Percentiles rank a stretch among this genome's conserved stretches.
Evolutionary conservation across 2,797 vertebrate species (phyloP).

Genomic region (Argya squamiceps): DNA sequence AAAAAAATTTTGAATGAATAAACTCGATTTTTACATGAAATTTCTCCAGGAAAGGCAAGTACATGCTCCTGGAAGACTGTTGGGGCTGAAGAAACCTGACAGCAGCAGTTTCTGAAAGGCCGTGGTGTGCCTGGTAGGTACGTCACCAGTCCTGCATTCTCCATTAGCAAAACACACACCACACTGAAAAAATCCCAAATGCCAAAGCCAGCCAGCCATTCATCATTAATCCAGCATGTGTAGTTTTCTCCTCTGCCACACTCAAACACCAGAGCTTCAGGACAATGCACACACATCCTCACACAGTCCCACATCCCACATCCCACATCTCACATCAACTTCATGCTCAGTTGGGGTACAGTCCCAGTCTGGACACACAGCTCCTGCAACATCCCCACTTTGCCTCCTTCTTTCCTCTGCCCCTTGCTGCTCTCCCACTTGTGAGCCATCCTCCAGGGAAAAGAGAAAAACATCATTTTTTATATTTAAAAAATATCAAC

Average conservation of each 20-base stretch:
- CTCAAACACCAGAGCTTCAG: not conserved
- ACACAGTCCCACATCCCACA: not conserved
- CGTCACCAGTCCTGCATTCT: not conserved
- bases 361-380: not conserved
- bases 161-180: not conserved
- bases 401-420: not conserved
- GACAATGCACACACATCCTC: rapidly evolving
- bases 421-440: not conserved
- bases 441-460: not conserved
- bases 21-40: not conserved
- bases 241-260: not conserved
- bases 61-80: too few relatives aligned
- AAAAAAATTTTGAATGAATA: not conserved
- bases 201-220: not conserved
- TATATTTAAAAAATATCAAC: not conserved
- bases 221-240: not conserved
- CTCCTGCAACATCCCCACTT: rapidly evolving
- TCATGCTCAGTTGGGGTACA: rapidly evolving
- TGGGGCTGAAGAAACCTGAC: not conserved
- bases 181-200: not conserved
- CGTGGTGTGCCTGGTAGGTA: rapidly evolving
- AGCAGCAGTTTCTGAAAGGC: not conserved
- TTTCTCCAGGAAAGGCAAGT: not conserved
- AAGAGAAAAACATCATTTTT: not conserved
- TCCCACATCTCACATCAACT: too few relatives aligned